A percentile compares a stretch with the other conserved stretches of the same genome.
These are phyloP conservation scores for Rotaria magnacalcarata DNA, from an alignment of 2,888 invertebrate genomes.

Conservation along the genomic window DNA sequence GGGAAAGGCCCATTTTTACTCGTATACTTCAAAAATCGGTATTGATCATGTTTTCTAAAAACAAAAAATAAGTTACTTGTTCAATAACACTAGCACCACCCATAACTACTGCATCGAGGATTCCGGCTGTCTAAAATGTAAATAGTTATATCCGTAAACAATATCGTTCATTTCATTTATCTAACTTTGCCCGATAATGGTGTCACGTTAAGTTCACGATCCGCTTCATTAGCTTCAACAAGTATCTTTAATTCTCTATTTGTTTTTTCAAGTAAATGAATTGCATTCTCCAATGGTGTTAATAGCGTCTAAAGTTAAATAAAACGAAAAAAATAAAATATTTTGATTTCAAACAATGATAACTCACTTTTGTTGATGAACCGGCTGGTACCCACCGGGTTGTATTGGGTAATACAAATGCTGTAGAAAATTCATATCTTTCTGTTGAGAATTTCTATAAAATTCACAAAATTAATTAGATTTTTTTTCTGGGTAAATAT, in stretches of 20 bases:
- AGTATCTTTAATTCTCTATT: conserved; percentile 1
- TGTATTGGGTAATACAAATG: background rate
- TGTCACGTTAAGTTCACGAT: conserved; percentile 24
- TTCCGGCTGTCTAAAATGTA: conserved; percentile 3
- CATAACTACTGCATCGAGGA: conserved; percentile 22
- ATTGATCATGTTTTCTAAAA: too few relatives aligned
- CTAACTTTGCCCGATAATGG: conserved; percentile 29
- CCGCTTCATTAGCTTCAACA: conserved; percentile 21
- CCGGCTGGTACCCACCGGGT: conserved; percentile 6
- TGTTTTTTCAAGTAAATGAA: conserved; percentile 24
- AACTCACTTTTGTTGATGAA: background rate
- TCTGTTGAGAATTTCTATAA: conserved; percentile 7
- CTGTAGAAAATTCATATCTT: background rate
- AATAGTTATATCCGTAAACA: background rate
- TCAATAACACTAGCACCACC: conserved; percentile 5
- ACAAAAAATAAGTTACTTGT: background rate
- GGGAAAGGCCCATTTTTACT: too few relatives aligned
- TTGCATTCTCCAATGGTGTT: background rate
- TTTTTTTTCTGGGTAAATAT: too few relatives aligned
- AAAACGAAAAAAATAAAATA: background rate
- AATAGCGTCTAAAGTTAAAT: background rate
- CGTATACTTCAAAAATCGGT: too few relatives aligned
- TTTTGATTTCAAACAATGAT: background rate
- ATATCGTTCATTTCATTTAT: background rate
- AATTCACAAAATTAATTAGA: too few relatives aligned